Conservation (phyloP, 2,888 invertebrate genomes). For the Arge pagana region DNA sequence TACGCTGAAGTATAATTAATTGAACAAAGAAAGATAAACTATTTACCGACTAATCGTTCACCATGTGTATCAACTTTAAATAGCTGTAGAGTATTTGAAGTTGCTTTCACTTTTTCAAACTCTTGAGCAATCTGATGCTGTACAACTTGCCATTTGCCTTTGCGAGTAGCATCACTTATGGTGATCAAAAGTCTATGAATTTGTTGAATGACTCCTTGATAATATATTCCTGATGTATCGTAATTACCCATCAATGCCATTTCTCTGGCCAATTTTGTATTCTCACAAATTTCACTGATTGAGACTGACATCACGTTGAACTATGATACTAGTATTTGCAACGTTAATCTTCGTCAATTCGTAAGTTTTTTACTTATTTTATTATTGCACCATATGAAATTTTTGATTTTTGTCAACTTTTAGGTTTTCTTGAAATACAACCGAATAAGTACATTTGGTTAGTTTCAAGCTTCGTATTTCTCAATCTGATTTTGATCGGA, state of each 20-base stretch:
- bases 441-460: no score
- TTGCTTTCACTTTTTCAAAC: conserved; percentile 87
- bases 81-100: conserved; percentile 75
- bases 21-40: conserved; percentile 3
- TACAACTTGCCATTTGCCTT: conserved; percentile 90
- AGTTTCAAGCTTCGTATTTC: no score
- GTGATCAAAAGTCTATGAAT: conserved; percentile 82
- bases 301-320: conserved; percentile 91
- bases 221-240: conserved; percentile 91
- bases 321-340: no score
- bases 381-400: no score
- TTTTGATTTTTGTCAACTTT: no score
- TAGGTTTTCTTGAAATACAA: no score
- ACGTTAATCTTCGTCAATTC: no score
- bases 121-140: conserved; percentile 88
- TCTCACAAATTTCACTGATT: conserved; percentile 90
- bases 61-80: conserved; percentile 73
- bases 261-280: conserved; percentile 92
- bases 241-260: conserved; percentile 95
- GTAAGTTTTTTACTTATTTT: no score
- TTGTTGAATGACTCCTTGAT: conserved; percentile 90
- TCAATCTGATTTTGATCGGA: no score
- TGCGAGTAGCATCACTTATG: conserved; percentile 79
- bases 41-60: conserved; percentile 57
- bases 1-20: neutral